Evolutionary conservation across 2,888 invertebrate genomes (phyloP).

Genomic region (Andrena flavipes): DNA sequence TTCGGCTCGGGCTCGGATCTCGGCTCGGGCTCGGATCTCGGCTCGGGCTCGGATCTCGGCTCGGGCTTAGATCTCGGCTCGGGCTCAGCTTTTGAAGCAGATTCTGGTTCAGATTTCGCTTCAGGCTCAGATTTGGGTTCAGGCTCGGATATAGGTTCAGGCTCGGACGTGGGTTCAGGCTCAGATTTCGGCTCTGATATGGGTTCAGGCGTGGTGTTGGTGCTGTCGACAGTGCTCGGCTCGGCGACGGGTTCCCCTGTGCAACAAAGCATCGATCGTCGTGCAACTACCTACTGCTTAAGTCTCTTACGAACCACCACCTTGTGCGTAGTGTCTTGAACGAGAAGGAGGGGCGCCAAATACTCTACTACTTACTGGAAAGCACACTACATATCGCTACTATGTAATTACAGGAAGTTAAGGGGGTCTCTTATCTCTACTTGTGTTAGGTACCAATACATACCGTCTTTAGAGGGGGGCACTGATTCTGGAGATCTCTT

Average conservation of each 20-base stretch:
- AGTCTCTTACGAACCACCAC: slow-evolving; percentile 76
- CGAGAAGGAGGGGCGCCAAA: slow-evolving; percentile 51
- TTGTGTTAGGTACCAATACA: slow-evolving; percentile 34
- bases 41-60: slow-evolving; percentile 82
- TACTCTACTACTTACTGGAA: slow-evolving; percentile 53
- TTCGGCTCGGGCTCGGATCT: slow-evolving; percentile 84
- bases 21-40: slow-evolving; percentile 81
- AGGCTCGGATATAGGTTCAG: slow-evolving; percentile 80
- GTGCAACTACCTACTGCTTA: slow-evolving; percentile 78
- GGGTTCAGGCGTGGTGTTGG: slow-evolving; percentile 79
- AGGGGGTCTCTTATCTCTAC: slow-evolving; percentile 16
- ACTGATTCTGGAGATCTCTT: slow-evolving; percentile 74
- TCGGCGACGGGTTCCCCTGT: slow-evolving; percentile 83
- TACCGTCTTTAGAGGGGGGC: slow-evolving; percentile 49
- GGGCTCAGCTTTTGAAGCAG: too few species aligned
- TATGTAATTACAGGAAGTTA: slow-evolving; percentile 57
- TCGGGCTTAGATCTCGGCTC: slow-evolving; percentile 83
- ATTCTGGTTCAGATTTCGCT: slow-evolving; percentile 82
- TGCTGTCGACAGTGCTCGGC: slow-evolving; percentile 81
- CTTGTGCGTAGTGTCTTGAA: slow-evolving; percentile 74
- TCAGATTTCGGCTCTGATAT: slow-evolving; percentile 79
- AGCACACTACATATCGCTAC: slow-evolving; percentile 61
- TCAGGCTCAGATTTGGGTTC: slow-evolving; percentile 83
- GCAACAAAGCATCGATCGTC: slow-evolving; percentile 84
- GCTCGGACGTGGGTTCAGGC: slow-evolving; percentile 83